Base-by-base conservation (phyloP, 1,140 invertebrate species). In the Papilio dardanus region DNA sequence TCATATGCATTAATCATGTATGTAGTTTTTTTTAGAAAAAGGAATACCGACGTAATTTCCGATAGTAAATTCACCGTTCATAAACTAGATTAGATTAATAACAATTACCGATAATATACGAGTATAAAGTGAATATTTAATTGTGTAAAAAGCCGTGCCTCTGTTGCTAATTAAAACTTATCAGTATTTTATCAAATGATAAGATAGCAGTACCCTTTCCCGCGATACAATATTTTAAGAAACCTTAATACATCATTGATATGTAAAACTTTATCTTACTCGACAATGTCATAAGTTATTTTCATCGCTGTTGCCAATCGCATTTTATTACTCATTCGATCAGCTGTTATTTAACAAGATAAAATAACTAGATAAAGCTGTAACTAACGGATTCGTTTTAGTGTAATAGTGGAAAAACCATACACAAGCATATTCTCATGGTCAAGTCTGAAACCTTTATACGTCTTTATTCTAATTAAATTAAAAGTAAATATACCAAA, bases 91-190 rank as follows among this genome's bases (percentile, higher is more conserved):
- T n/a, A n/a, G n/a, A n/a, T n/a, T n/a, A n/a, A n/a, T n/a, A n/a
- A n/a, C n/a, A n/a, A n/a, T n/a, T n/a, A n/a, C n/a, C n/a, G n/a
- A n/a, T n/a, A n/a, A n/a, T n/a, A n/a, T n/a, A n/a, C n/a, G n/a
- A n/a, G n/a, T 24, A 24, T 54, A 8, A 24, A 54, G 10, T 3
- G 16, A 54, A 54, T 24, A 24, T 7, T 24, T 24, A 54, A 24
- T 54, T 24, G 16, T 24, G 10, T 24, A 54, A 28, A 14, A 21
- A 10, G 24, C 54, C 54, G 24, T 28, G 54, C 24, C 54, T 24
- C 24, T 62, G 54, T 62, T 28, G 54, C 54, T 62, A 62, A 54
- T 62, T 62, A 28, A 28, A 62, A 28, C 54, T 62, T 62, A 62
- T 62, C 54, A 62, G 54, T 62, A 62, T 6, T 21, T 14, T 62